Conservation (phyloP, 1,140 invertebrate species). For the Hylaeus volcanicus region DNA sequence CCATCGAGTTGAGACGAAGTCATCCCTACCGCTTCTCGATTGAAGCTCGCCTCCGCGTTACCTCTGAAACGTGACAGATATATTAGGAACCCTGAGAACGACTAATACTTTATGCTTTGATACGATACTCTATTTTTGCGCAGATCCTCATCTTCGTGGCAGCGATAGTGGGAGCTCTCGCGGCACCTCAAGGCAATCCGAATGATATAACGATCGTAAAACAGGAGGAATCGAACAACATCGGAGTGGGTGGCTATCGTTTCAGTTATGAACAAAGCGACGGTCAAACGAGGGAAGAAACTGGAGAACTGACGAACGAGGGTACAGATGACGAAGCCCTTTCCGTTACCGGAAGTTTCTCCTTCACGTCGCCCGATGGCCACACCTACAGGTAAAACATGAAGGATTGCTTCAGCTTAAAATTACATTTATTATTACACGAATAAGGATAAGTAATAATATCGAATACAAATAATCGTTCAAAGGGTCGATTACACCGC, state of each 20-base stretch:
- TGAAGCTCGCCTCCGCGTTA: no score
- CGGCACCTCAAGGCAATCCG: conserved; percentile 72
- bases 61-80: no score
- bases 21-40: no score
- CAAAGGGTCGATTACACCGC: conserved; percentile 75
- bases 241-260: conserved; percentile 77
- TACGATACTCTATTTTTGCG: not conserved
- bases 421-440: not conserved
- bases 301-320: conserved; percentile 74
- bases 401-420: not conserved
- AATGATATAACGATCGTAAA: conserved; percentile 76
- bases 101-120: no score
- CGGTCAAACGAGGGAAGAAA: conserved; percentile 78
- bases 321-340: conserved; percentile 77
- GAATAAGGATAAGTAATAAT: not conserved
- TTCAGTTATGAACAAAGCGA: conserved; percentile 80
- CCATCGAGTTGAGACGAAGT: no score
- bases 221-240: conserved; percentile 78
- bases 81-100: no score
- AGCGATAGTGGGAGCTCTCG: conserved; percentile 60
- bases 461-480: not conserved
- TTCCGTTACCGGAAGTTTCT: conserved; percentile 76
- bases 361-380: conserved; percentile 74
- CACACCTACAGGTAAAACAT: conserved; percentile 72
- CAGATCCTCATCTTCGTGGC: conserved; percentile 70